Conservation (phyloP, 2,113 vertebrate species). For the Aptenodytes forsteri region DNA sequence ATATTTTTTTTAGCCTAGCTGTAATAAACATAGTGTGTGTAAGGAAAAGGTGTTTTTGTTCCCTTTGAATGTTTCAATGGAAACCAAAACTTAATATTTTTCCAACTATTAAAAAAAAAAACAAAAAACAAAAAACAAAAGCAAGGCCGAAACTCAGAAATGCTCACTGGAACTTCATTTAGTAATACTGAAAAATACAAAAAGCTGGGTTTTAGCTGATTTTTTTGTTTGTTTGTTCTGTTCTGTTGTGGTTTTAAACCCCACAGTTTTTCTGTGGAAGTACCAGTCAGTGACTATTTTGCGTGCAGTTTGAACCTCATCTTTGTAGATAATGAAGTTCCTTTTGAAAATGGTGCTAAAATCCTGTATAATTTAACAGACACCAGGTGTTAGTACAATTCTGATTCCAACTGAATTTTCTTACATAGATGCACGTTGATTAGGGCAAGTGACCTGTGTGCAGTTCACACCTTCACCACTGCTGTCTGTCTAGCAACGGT, state of each 20-base stretch:
- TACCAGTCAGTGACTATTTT: neutral
- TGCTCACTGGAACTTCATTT: neutral
- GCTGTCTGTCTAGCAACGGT: neutral
- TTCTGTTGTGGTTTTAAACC: neutral
- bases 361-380: neutral
- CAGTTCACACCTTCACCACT: neutral
- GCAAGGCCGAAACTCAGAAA: neutral
- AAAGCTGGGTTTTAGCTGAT: fast-evolving
- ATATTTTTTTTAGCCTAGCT: neutral
- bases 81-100: neutral
- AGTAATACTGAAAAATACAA: neutral
- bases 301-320: fast-evolving
- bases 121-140: neutral
- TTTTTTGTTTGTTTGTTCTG: neutral
- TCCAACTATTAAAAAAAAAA: neutral
- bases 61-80: neutral
- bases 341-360: neutral
- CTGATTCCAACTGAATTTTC: neutral
- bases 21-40: neutral
- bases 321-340: neutral
- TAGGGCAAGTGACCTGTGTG: neutral
- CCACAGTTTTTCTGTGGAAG: neutral
- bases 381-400: neutral
- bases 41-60: fast-evolving
- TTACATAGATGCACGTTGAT: neutral